Evolutionary conservation across 2,888 invertebrate genomes (phyloP).

Genomic region (Strigamia maritima): DNA sequence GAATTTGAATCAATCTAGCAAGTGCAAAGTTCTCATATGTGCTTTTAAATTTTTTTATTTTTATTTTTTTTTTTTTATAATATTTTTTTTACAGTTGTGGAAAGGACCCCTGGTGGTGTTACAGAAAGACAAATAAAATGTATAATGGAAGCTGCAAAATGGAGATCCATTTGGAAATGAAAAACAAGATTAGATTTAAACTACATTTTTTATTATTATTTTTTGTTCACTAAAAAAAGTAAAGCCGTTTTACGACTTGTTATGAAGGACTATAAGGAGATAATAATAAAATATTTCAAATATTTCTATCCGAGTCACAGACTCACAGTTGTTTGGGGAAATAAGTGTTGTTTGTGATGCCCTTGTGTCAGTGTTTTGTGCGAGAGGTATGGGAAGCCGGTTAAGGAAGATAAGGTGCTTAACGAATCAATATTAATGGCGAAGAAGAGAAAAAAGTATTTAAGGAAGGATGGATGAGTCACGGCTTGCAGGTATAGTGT

Average conservation of each 20-base stretch:
- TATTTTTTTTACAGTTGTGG: neutral
- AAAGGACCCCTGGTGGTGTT: neutral
- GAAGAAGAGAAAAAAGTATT: slow-evolving; percentile 1
- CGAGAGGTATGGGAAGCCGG: slow-evolving; percentile 3
- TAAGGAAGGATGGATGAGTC: slow-evolving; percentile 10
- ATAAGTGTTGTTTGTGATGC: slow-evolving; percentile 15
- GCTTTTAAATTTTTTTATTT: too few species aligned
- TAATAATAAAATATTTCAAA: neutral
- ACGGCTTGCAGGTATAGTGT: neutral
- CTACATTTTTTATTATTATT: neutral
- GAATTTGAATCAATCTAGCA: neutral
- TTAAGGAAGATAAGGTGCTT: slow-evolving; percentile 15
- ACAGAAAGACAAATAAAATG: neutral
- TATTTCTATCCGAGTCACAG: neutral
- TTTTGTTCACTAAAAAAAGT: neutral
- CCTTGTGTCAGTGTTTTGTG: neutral
- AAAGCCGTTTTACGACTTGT: slow-evolving; percentile 1
- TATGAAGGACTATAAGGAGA: neutral
- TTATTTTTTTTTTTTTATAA: neutral
- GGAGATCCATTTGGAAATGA: slow-evolving; percentile 5
- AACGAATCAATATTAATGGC: slow-evolving; percentile 15
- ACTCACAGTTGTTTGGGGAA: neutral
- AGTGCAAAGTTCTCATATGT: neutral
- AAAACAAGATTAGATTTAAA: neutral
- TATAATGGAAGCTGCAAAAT: neutral